A percentile compares a stretch with the other conserved stretches of the same genome.
phyloP scores from a whole-genome alignment of 1,140 invertebrate genomes.

The Piezodorus guildinii region DNA sequence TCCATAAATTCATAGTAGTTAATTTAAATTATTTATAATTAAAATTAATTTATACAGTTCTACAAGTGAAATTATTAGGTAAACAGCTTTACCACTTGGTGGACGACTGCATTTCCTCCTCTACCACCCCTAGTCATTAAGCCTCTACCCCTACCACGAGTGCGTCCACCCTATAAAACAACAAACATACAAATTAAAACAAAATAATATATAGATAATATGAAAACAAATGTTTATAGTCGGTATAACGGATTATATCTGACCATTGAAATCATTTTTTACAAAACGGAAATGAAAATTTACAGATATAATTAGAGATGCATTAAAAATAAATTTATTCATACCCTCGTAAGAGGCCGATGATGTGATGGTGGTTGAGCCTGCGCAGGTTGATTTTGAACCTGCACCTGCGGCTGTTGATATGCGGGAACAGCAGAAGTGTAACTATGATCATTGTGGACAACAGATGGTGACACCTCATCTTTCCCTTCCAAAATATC shows the following conservation, averaged over 20 bases:
- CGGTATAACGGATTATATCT: too few species aligned
- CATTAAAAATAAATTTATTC: too few species aligned
- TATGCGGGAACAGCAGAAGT: neutral
- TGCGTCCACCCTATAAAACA: conserved; percentile 5
- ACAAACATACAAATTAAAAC: too few species aligned
- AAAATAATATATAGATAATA: neutral
- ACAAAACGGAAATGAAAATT: too few species aligned
- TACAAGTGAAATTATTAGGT: too few species aligned
- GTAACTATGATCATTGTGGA: conserved; percentile 23
- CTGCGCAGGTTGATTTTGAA: neutral
- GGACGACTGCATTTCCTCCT: conserved; percentile 2
- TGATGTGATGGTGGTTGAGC: neutral
- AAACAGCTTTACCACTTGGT: neutral
- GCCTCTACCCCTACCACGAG: conserved; percentile 15
- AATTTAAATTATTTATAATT: too few species aligned
- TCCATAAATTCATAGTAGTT: too few species aligned
- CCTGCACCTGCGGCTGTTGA: neutral
- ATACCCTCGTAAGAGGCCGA: conserved; percentile 6
- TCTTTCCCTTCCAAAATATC: conserved; percentile 24
- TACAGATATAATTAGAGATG: too few species aligned
- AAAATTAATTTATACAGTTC: too few species aligned
- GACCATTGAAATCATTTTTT: too few species aligned
- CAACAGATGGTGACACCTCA: conserved; percentile 9
- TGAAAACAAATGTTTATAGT: neutral
- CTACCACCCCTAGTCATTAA: conserved; percentile 8